Evolutionary conservation across 2,888 invertebrate genomes (phyloP).

Genomic region (Glyphotaelius pellucidus): DNA sequence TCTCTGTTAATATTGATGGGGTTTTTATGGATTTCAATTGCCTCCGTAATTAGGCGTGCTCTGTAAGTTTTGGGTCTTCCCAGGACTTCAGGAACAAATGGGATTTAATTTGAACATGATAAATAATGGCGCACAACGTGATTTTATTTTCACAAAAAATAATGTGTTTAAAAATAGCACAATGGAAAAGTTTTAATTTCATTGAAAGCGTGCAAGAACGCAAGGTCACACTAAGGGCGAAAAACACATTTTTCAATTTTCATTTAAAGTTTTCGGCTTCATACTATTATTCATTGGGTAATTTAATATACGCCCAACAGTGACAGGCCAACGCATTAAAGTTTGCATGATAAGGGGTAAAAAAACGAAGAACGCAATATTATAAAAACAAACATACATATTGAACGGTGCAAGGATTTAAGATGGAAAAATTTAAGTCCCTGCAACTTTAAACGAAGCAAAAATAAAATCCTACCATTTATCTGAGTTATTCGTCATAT

Average conservation of each 20-base stretch:
- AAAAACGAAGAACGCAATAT: slow-evolving; percentile 14
- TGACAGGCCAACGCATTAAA: too few relatives aligned
- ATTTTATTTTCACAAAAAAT: neutral
- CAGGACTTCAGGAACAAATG: too few relatives aligned
- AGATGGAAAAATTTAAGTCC: neutral
- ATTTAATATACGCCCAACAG: too few relatives aligned
- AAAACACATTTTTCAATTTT: neutral
- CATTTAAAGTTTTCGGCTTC: neutral
- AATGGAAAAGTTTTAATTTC: neutral
- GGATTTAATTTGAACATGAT: too few relatives aligned
- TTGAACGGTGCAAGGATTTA: neutral
- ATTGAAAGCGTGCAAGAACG: neutral
- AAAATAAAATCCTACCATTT: neutral
- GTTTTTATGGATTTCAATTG: too few relatives aligned
- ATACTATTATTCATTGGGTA: too few relatives aligned
- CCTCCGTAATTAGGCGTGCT: too few relatives aligned
- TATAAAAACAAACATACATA: neutral
- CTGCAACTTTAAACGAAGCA: neutral
- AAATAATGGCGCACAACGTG: neutral
- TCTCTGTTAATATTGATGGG: too few relatives aligned
- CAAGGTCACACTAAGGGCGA: neutral
- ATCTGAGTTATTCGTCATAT: neutral
- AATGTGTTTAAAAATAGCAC: neutral
- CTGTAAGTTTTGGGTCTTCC: too few relatives aligned
- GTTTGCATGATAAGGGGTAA: neutral